Percentiles rank a stretch among this genome's conserved stretches.
Conservation (phyloP, 2,113 vertebrate genomes). For the Nipponia nippon region DNA sequence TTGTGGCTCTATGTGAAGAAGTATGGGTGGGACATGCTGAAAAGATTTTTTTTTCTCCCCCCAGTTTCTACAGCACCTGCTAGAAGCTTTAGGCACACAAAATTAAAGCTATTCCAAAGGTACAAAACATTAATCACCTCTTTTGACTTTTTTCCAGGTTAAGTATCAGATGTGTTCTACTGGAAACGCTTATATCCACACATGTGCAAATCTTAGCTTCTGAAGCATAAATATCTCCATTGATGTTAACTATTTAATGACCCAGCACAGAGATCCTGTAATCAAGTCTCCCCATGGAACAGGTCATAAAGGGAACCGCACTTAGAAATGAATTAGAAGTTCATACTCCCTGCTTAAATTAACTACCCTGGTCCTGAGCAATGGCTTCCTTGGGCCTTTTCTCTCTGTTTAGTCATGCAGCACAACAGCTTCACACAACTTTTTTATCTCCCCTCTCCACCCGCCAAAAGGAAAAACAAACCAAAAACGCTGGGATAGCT, state of each 20-base stretch:
- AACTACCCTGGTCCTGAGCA: neutral
- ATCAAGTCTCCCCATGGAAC: neutral
- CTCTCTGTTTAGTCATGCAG: neutral
- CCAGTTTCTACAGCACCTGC: neutral
- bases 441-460: neutral
- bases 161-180: neutral
- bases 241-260: slow-evolving; percentile 18
- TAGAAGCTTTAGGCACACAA: neutral
- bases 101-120: neutral
- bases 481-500: neutral
- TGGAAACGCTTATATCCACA: neutral
- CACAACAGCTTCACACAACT: neutral
- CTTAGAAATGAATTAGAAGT: neutral
- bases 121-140: slow-evolving; percentile 28
- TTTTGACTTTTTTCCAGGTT: neutral
- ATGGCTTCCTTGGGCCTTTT: neutral
- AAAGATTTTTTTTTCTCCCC: neutral
- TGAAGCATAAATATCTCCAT: neutral
- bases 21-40: neutral
- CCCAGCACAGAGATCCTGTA: neutral
- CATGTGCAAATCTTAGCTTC: neutral
- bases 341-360: neutral
- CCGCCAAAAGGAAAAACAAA: neutral
- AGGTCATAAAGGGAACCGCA: neutral
- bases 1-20: neutral